These are phyloP conservation scores for Antennarius maculatus DNA, from an alignment of 2,797 vertebrate species.

Conservation along the genomic window DNA sequence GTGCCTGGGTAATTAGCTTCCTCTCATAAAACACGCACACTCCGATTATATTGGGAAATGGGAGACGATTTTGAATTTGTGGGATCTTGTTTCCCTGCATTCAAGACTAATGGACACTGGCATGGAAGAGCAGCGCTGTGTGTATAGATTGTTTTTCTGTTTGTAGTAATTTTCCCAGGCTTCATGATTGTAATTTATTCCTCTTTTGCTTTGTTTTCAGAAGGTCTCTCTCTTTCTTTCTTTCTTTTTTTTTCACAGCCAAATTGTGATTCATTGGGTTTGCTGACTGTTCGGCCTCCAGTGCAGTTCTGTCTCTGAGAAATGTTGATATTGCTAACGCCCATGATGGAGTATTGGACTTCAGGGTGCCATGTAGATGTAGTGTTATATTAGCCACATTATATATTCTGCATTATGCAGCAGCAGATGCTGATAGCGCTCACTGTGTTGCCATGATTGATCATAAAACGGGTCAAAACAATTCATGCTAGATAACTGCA, in stretches of 20 bases:
- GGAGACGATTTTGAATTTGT: too few relatives aligned
- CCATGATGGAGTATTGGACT: slow-evolving; percentile 5
- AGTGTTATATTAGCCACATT: slow-evolving; percentile 1
- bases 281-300: slow-evolving; percentile 1
- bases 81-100: too few relatives aligned
- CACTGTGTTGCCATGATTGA: neutral
- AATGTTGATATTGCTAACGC: neutral
- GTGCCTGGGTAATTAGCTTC: neutral
- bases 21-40: too few relatives aligned
- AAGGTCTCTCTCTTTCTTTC: neutral
- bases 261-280: slow-evolving; percentile 2
- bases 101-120: neutral
- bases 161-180: neutral
- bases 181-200: neutral
- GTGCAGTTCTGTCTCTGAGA: slow-evolving; percentile 5
- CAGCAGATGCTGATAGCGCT: neutral
- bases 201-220: slow-evolving; percentile 4
- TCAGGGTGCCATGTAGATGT: neutral
- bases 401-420: neutral
- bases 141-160: neutral
- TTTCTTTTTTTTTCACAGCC: neutral
- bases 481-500: neutral
- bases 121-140: too few relatives aligned
- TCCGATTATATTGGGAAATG: too few relatives aligned
- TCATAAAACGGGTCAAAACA: slow-evolving; percentile 12